Conservation (phyloP, 2,797 vertebrate species). For the Allobates femoralis region DNA sequence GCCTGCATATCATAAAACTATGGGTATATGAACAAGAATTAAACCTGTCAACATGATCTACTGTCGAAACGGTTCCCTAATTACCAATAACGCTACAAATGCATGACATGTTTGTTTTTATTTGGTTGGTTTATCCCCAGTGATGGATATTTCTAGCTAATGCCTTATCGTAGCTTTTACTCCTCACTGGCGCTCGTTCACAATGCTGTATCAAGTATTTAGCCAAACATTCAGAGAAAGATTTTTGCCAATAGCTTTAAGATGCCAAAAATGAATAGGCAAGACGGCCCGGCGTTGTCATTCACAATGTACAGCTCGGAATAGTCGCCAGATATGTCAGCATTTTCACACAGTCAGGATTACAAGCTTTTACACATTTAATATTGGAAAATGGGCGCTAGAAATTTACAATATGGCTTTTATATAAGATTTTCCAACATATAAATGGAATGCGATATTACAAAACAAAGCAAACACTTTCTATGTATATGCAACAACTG, state of each 20-base stretch:
- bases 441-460: not conserved
- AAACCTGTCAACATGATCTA: too few species aligned
- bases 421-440: not conserved
- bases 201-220: not conserved
- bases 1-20: too few species aligned
- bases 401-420: not conserved
- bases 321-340: not conserved
- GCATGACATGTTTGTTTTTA: too few species aligned
- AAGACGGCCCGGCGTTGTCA: not conserved
- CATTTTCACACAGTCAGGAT: conserved; percentile 7
- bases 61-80: too few species aligned
- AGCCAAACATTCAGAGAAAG: not conserved
- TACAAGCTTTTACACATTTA: conserved; percentile 1
- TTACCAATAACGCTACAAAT: too few species aligned
- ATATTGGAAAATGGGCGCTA: not conserved
- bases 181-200: not conserved
- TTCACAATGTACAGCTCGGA: conserved; percentile 15
- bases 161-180: not conserved
- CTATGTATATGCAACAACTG: not conserved
- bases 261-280: conserved; percentile 6
- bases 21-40: too few species aligned
- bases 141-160: too few species aligned
- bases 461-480: not conserved
- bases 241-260: not conserved
- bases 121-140: too few species aligned